These are phyloP conservation scores for Lutraria rhynchaena DNA, from an alignment of 1,140 invertebrate genomes.

Conservation along the genomic window DNA sequence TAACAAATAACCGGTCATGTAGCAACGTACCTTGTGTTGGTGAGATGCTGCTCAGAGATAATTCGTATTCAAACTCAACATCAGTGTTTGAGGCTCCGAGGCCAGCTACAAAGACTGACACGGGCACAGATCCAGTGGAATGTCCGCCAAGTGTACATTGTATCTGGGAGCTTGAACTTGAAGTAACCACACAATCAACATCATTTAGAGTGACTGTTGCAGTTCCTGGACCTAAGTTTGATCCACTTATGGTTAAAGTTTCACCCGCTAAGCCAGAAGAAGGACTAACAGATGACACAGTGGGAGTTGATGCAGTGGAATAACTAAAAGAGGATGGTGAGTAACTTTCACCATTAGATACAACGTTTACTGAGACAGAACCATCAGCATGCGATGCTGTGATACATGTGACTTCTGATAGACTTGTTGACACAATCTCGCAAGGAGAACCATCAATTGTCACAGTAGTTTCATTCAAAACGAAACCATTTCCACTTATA, in stretches of 20 bases:
- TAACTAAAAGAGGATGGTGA: slow-evolving; percentile 47
- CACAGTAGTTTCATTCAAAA: slow-evolving; percentile 44
- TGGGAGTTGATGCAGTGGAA: slow-evolving; percentile 60
- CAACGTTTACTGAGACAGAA: slow-evolving; percentile 53
- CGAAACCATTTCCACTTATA: slow-evolving; percentile 66
- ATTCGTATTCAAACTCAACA: slow-evolving; percentile 65
- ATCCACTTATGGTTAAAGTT: slow-evolving; percentile 65
- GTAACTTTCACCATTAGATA: slow-evolving; percentile 58
- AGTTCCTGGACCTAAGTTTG: slow-evolving; percentile 26
- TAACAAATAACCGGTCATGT: too few species aligned
- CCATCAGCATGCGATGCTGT: slow-evolving; percentile 59
- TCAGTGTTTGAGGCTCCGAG: slow-evolving; percentile 56
- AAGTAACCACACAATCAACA: slow-evolving; percentile 55
- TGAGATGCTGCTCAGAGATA: slow-evolving; percentile 53
- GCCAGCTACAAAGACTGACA: slow-evolving; percentile 59
- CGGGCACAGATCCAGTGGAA: slow-evolving; percentile 57
- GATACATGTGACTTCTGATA: slow-evolving; percentile 58
- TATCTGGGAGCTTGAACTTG: slow-evolving; percentile 44
- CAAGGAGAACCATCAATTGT: slow-evolving; percentile 20
- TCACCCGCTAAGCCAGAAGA: slow-evolving; percentile 46
- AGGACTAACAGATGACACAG: slow-evolving; percentile 60
- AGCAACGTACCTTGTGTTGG: slow-evolving; percentile 70
- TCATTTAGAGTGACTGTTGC: slow-evolving; percentile 60
- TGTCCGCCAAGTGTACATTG: slow-evolving; percentile 64
- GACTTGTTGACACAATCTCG: slow-evolving; percentile 8